Evolutionary conservation across 2,888 invertebrate genomes (phyloP).

Genomic region (Microctonus hyperodae): DNA sequence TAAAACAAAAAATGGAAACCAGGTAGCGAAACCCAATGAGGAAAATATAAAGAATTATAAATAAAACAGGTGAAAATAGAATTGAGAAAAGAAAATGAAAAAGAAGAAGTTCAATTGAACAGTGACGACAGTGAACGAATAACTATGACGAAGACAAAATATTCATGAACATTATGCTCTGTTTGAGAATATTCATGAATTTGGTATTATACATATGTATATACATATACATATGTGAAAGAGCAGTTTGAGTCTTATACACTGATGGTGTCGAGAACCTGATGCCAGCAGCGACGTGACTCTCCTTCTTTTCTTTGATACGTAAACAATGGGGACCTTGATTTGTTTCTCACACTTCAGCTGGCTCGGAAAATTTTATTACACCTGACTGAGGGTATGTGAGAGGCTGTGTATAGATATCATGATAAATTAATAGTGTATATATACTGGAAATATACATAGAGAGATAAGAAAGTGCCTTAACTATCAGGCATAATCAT

Average conservation of each 20-base stretch:
- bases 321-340: conserved; percentile 24
- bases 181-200: conserved; percentile 33
- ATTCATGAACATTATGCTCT: conserved; percentile 11
- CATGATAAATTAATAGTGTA: background rate
- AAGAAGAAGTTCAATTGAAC: conserved; percentile 7
- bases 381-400: background rate
- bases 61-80: background rate
- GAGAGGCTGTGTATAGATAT: background rate
- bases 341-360: conserved; percentile 13
- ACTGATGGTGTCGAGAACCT: background rate
- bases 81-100: conserved; percentile 1
- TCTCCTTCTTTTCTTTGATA: conserved; percentile 22
- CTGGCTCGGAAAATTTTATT: conserved; percentile 9
- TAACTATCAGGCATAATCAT: background rate
- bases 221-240: no score
- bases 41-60: background rate
- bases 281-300: conserved; percentile 1
- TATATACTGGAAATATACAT: background rate
- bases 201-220: conserved; percentile 1
- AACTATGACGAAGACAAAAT: conserved; percentile 29
- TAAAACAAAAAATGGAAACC: no score
- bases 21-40: background rate
- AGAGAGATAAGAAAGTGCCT: background rate
- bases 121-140: conserved; percentile 24
- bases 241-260: conserved; percentile 12